A percentile compares a stretch with the other conserved stretches of the same genome.
phyloP scores from a whole-genome alignment of 2,888 invertebrate genomes.

The Lucinisca nassula region DNA sequence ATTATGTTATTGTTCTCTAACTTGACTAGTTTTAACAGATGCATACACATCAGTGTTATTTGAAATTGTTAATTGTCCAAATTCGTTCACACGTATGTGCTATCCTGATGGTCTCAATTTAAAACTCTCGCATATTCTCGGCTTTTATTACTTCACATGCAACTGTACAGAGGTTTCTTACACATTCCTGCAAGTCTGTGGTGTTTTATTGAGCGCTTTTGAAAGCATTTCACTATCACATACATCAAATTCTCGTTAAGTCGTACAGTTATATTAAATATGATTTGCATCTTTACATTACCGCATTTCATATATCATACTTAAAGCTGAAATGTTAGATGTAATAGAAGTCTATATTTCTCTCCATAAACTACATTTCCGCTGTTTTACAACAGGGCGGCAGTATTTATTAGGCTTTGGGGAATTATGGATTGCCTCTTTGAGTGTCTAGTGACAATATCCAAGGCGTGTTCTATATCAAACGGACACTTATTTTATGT shows the following conservation, averaged over 20 bases:
- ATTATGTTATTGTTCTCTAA: too few species aligned
- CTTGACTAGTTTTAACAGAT: too few species aligned
- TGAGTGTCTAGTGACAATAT: constrained; percentile 4
- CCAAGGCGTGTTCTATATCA: not conserved
- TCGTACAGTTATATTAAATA: not conserved
- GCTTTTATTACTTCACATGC: too few species aligned
- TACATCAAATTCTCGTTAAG: constrained; percentile 4
- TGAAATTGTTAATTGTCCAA: too few species aligned
- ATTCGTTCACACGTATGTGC: too few species aligned
- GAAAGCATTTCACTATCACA: not conserved
- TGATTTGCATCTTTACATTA: not conserved
- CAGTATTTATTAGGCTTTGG: not conserved
- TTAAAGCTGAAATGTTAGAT: not conserved
- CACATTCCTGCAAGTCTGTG: too few species aligned
- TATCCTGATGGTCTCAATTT: too few species aligned
- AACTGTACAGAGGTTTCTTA: too few species aligned
- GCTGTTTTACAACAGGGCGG: not conserved
- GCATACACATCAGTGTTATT: too few species aligned
- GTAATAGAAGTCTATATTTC: constrained; percentile 11
- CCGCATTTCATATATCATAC: constrained; percentile 4
- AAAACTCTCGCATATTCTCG: too few species aligned
- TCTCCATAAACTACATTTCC: constrained; percentile 4
- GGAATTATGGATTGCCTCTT: not conserved
- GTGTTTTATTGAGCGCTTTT: not conserved
- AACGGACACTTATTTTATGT: not conserved